phyloP scores from a whole-genome alignment of 2,888 invertebrate species.

The Orthosia cruda region DNA sequence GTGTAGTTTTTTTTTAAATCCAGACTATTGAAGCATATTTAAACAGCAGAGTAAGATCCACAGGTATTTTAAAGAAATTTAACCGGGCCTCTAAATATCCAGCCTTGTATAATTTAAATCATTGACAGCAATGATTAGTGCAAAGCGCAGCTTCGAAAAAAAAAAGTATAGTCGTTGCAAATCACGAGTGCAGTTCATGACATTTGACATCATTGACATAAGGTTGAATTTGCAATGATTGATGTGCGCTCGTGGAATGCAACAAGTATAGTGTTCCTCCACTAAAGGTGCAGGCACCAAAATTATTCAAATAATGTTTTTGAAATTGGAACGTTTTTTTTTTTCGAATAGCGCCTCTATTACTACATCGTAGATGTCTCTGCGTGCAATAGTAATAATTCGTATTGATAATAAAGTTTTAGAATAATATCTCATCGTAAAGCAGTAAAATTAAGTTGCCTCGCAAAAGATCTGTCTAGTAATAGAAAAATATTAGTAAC shows the following conservation, averaged over 20 bases:
- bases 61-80: slow-evolving; percentile 13
- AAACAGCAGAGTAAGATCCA: neutral
- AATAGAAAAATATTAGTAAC: neutral
- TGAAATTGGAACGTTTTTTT: neutral
- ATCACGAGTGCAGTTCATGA: neutral
- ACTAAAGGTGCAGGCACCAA: slow-evolving; percentile 39
- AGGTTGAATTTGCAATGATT: slow-evolving; percentile 11
- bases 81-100: neutral
- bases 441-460: neutral
- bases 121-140: neutral
- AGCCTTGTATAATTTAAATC: neutral
- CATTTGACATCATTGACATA: neutral
- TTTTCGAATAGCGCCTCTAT: slow-evolving; percentile 10
- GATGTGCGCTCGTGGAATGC: neutral
- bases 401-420: neutral
- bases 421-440: slow-evolving; percentile 36
- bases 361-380: neutral
- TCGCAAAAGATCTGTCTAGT: slow-evolving; percentile 7
- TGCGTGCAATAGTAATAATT: slow-evolving; percentile 15
- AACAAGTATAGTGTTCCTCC: neutral
- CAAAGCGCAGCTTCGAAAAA: neutral
- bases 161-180: neutral
- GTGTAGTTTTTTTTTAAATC: too few species aligned
- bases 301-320: slow-evolving; percentile 17
- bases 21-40: too few species aligned